Base-by-base conservation (phyloP, 2,888 invertebrate species). In the Cantharis lateralis region DNA sequence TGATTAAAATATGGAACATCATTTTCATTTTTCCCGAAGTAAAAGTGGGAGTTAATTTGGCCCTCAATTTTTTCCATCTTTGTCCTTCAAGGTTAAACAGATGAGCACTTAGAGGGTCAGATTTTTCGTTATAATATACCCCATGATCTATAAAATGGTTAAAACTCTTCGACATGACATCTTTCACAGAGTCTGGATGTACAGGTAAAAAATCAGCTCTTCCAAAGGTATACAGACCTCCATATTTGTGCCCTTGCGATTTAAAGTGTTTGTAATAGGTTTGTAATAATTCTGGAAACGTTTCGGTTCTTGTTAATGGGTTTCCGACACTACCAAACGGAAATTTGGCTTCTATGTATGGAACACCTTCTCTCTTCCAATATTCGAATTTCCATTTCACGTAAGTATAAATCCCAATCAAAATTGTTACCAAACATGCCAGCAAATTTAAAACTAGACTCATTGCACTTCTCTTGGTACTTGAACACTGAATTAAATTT, bases 131-230 rank as follows among this genome's bases (percentile, higher is more conserved):
- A 10, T 85, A 87, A 81, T 90, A 91, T 15, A 90, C 85, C 0
- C 92, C 92, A 68, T 92, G 90, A 72, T 92, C 91, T 83, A 90
- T 90, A 78, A 93, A 93, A 82, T 90, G 87, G 7, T 86, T 87
- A 79, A 91, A 93, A 80, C 92, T 92, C 79, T 89, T 90, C 28
- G 90, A 89, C 81, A 92, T 82, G 15, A 93, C 86, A 62, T 88
- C 88, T 71, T 82, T 82, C n/a, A 80, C 70, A 24, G 72, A 68
- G 70, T 81, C 80, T 0, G 79, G 76, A 69, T 80, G 79, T 3
- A 78, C 61, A 16, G 77, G 48, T 62, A 82, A 13, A 13, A 76
- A 61, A 1, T 24, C 13, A 10, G 82, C 78, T 15, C 15, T 20
- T 10, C 70, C 15, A 48, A 81, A 69, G 10, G 71, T 48, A 16